These are phyloP conservation scores for Sandelia bainsii DNA, from an alignment of 2,797 vertebrate species.

Conservation along the genomic window DNA sequence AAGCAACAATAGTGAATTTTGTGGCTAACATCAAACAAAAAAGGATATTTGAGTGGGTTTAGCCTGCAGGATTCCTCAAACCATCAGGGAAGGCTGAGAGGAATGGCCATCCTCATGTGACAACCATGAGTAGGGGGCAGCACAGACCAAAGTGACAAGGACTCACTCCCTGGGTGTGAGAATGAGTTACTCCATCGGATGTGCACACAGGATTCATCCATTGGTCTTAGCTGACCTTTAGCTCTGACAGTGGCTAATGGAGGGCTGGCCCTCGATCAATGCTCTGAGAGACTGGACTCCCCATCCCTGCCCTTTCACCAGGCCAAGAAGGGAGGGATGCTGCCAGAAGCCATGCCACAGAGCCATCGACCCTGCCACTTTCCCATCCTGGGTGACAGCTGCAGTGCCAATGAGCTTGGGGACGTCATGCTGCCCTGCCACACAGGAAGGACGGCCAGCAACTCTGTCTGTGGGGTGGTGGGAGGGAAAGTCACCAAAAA, in stretches of 20 bases:
- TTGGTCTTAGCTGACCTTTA: slow-evolving; percentile 80
- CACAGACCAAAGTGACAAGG: slow-evolving; percentile 64
- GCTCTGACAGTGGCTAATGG: slow-evolving; percentile 74
- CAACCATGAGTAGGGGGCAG: slow-evolving; percentile 40
- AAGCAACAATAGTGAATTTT: slow-evolving; percentile 71
- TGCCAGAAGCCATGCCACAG: slow-evolving; percentile 68
- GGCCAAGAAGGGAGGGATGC: slow-evolving; percentile 62
- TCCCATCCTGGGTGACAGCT: slow-evolving; percentile 78
- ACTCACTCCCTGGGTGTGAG: slow-evolving; percentile 61
- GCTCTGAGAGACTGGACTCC: slow-evolving; percentile 64
- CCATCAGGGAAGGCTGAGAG: slow-evolving; percentile 38
- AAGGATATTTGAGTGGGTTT: slow-evolving; percentile 19
- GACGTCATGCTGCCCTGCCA: slow-evolving; percentile 72
- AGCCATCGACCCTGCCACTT: slow-evolving; percentile 76
- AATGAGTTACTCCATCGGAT: slow-evolving; percentile 68
- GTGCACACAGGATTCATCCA: slow-evolving; percentile 65
- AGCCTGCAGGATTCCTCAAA: slow-evolving; percentile 29
- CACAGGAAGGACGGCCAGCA: slow-evolving; percentile 76
- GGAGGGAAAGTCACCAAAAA: slow-evolving; percentile 59
- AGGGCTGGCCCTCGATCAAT: slow-evolving; percentile 79
- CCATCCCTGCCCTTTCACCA: slow-evolving; percentile 71
- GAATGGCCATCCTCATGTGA: slow-evolving; percentile 39
- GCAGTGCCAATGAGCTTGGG: slow-evolving; percentile 71
- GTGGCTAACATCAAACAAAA: slow-evolving; percentile 66
- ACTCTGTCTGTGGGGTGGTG: slow-evolving; percentile 41